These are phyloP conservation scores for Syngnathus typhle DNA, from an alignment of 2,113 vertebrate species.

Conservation along the genomic window DNA sequence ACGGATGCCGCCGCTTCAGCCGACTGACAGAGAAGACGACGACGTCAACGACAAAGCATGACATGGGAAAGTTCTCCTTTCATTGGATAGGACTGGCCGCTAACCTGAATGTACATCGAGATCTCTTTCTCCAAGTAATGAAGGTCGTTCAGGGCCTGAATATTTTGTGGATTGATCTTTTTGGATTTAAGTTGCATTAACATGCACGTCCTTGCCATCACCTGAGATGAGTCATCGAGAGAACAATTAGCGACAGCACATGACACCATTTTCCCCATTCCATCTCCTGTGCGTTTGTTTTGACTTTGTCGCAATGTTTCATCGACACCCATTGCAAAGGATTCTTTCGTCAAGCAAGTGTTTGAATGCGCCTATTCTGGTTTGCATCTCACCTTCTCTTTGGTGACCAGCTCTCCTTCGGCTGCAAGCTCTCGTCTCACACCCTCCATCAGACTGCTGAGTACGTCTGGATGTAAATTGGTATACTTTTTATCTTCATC, in stretches of 20 bases:
- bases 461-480: conserved; percentile 3
- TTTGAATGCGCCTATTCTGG: too few relatives aligned
- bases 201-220: conserved; percentile 53
- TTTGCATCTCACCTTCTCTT: conserved; percentile 54
- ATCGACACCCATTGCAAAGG: too few relatives aligned
- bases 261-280: too few relatives aligned
- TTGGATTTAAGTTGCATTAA: conserved; percentile 54
- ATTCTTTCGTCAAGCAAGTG: too few relatives aligned
- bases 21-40: conserved; percentile 39
- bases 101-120: conserved; percentile 69
- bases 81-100: neutral
- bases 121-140: conserved; percentile 64
- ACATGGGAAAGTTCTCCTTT: neutral
- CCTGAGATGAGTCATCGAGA: conserved; percentile 39
- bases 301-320: too few relatives aligned
- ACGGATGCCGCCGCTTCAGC: conserved; percentile 55
- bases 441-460: conserved; percentile 60
- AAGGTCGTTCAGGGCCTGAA: conserved; percentile 64
- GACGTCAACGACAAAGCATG: neutral
- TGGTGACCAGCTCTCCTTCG: conserved; percentile 69
- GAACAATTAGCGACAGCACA: neutral
- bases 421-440: conserved; percentile 61
- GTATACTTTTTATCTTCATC: conserved; percentile 20
- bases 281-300: too few relatives aligned
- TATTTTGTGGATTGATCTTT: conserved; percentile 23